phyloP scores from a whole-genome alignment of 2,888 invertebrate species.

The Patella pellucida region DNA sequence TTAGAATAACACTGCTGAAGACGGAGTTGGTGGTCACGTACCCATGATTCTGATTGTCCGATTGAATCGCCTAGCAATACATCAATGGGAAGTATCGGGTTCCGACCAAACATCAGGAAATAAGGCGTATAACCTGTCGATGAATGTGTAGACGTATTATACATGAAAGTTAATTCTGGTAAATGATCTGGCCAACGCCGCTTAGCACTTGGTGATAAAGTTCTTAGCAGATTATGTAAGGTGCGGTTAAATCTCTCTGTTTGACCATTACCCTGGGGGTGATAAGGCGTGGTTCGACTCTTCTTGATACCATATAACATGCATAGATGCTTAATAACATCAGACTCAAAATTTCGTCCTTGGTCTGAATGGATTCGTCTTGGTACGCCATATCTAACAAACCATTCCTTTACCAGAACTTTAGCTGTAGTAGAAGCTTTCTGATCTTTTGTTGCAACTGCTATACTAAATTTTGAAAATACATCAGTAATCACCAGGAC shows the following conservation, averaged over 20 bases:
- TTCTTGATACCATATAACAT: too few relatives aligned
- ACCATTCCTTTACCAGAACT: slow-evolving; percentile 20
- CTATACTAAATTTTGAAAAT: slow-evolving; percentile 31
- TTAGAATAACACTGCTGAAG: slow-evolving; percentile 12
- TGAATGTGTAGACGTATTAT: slow-evolving; percentile 29
- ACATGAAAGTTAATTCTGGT: slow-evolving; percentile 21
- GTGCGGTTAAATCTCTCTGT: too few relatives aligned
- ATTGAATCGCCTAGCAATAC: slow-evolving; percentile 20
- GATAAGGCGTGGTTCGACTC: too few relatives aligned
- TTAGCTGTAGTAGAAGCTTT: slow-evolving; percentile 18
- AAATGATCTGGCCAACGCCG: slow-evolving; percentile 29
- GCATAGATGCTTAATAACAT: slow-evolving; percentile 30
- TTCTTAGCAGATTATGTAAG: too few relatives aligned
- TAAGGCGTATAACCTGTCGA: slow-evolving; percentile 31
- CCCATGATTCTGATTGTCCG: slow-evolving; percentile 19
- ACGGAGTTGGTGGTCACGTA: slow-evolving; percentile 13
- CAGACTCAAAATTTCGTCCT: slow-evolving; percentile 30
- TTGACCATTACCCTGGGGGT: too few relatives aligned
- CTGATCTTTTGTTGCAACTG: slow-evolving; percentile 23
- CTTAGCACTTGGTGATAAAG: slow-evolving; percentile 25
- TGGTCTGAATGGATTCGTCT: slow-evolving; percentile 29
- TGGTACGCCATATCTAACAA: slow-evolving; percentile 28
- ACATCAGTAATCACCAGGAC: slow-evolving; percentile 46
- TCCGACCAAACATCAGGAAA: slow-evolving; percentile 25
- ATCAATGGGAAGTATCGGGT: too few relatives aligned